A percentile compares a stretch with the other conserved stretches of the same genome.
Evolutionary conservation across 2,888 invertebrate genomes (phyloP).

Genomic region (Aspidiotus rigidus): DNA sequence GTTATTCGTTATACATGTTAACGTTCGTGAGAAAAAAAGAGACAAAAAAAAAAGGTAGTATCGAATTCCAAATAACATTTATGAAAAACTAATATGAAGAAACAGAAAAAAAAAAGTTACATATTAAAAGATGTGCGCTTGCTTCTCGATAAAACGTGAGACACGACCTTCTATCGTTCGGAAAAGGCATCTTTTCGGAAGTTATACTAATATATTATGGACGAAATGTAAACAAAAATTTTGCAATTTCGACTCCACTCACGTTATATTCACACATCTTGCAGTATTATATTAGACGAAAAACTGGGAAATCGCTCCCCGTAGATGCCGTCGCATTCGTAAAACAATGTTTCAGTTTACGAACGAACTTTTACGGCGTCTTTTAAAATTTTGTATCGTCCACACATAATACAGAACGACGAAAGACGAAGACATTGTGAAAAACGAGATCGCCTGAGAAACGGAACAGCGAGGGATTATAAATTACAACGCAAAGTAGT

Average conservation of each 20-base stretch:
- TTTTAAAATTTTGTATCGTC: constrained; percentile 34
- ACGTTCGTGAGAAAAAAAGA: neutral
- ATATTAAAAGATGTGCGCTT: constrained; percentile 31
- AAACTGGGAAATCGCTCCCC: constrained; percentile 34
- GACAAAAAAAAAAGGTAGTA: constrained; percentile 9
- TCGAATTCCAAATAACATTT: neutral
- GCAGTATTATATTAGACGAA: constrained; percentile 31
- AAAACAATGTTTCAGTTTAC: constrained; percentile 33
- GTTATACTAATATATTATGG: constrained; percentile 34
- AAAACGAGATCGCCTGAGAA: constrained; percentile 5
- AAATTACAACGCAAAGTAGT: constrained; percentile 9
- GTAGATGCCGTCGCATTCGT: constrained; percentile 27
- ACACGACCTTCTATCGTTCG: constrained; percentile 16
- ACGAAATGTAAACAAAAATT: constrained; percentile 34
- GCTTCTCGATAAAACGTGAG: constrained; percentile 34
- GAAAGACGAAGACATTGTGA: neutral
- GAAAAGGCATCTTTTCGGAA: constrained; percentile 28
- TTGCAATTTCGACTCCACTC: constrained; percentile 33
- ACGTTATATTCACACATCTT: constrained; percentile 34
- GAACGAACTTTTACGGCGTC: constrained; percentile 33
- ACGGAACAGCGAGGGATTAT: constrained; percentile 1
- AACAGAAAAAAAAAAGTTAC: constrained; percentile 25
- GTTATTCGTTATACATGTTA: constrained; percentile 13
- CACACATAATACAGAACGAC: constrained; percentile 28
- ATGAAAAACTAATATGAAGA: neutral